Base-by-base conservation (phyloP, 2,113 vertebrate genomes). In the Bos javanicus region DNA sequence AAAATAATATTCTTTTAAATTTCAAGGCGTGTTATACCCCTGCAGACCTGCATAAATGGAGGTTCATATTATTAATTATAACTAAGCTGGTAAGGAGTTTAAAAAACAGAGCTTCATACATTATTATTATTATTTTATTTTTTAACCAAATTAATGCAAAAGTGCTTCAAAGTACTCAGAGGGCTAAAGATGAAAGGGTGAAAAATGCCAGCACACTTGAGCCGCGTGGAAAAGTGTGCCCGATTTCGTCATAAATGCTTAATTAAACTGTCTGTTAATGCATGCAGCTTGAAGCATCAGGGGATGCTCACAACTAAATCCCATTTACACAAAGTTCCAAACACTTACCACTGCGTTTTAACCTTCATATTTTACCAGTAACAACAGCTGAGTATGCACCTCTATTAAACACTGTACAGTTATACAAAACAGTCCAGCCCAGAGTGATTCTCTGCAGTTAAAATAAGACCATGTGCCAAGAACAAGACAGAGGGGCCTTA, bases 161-260 rank as follows among this genome's bases (percentile, higher is more conserved):
- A 99, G 99, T 99, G 99, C 99, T 99, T 99, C 99, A 98, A 98
- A 99, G 99, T 99, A 99, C 99, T 99, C 99, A 99, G 99, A 99
- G 99, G 99, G 99, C 99, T 99, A 99, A 99, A 99, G 99, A 99
- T 99, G 99, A 99, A 98, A 99, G 99, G 99, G 99, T 99, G 99
- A 98, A 98, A 98, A 98, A 99, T 98, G 98, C 98, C 98, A 98
- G 99, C 99, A 99, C 99, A 99, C 99, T 99, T 99, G 98, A 97
- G 97, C 99, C 99, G 98, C 98, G 95, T 98, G 99, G 99, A 99
- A 98, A 99, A 99, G 99, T 99, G 99, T 99, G 99, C 99, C 99
- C 99, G 99, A 98, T 99, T 99, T 99, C 99, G 98, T 99, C 99
- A 99, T 98, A 99, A 99, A 99, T 99, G 99, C 99, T 99, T 98